Conservation (phyloP, 2,888 invertebrate species). For the Drosophila paucipuncta region DNA sequence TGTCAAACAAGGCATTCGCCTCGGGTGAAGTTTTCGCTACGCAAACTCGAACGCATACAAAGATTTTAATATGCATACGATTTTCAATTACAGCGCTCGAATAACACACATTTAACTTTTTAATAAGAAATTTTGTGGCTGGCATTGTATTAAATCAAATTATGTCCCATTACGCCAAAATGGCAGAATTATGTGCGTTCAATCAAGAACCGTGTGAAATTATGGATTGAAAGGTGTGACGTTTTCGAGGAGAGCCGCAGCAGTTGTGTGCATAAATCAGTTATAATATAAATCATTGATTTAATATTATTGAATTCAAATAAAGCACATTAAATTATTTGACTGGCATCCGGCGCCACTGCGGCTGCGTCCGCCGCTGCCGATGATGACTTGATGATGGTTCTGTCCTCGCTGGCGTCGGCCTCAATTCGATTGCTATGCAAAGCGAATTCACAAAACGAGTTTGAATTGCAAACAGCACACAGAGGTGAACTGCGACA, state of each 20-base stretch:
- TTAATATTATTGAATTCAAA: conserved; percentile 58
- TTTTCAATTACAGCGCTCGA: conserved; percentile 31
- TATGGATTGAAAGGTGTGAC: not conserved
- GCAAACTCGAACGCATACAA: not conserved
- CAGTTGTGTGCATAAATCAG: conserved; percentile 54
- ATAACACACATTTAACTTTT: conserved; percentile 37
- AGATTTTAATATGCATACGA: conserved; percentile 7
- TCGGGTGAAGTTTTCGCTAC: conserved; percentile 24
- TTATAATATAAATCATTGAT: conserved; percentile 62
- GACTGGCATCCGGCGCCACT: conserved; percentile 28
- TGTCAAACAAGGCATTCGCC: conserved; percentile 43
- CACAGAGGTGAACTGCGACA: fast-evolving
- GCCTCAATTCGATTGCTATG: conserved; percentile 65
- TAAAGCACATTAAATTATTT: conserved; percentile 64
- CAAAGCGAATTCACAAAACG: conserved; percentile 58
- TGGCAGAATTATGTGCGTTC: conserved; percentile 54
- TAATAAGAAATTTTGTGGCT: conserved; percentile 40
- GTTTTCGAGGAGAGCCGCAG: not conserved
- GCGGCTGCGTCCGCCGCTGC: not conserved
- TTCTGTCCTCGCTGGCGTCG: not conserved
- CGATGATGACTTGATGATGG: conserved; percentile 41
- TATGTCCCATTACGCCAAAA: conserved; percentile 48
- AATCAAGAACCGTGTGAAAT: conserved; percentile 13
- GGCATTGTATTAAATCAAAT: conserved; percentile 41
- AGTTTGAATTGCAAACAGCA: not conserved